Conservation (phyloP, 2,888 invertebrate genomes). For the Lysandra coridon region DNA sequence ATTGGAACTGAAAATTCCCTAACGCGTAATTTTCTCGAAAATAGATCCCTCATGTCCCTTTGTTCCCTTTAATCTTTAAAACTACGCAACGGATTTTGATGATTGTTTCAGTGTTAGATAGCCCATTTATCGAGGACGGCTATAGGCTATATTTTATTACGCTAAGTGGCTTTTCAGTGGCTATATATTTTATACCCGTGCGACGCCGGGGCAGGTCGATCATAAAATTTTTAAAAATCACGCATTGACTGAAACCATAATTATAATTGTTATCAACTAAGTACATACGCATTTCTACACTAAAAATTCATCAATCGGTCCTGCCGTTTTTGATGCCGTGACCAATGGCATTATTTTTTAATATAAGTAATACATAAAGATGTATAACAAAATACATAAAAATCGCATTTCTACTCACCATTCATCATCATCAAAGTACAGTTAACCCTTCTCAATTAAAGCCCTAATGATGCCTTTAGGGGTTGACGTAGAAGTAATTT, state of each 20-base stretch:
- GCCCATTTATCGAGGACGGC: too few relatives aligned
- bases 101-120: too few relatives aligned
- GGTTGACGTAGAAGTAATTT: conserved; percentile 58
- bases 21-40: too few relatives aligned
- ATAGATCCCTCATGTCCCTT: too few relatives aligned
- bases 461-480: conserved; percentile 23
- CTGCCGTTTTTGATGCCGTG: background rate
- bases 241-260: background rate
- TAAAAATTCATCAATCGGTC: background rate
- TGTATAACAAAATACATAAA: background rate
- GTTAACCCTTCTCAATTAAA: conserved; percentile 20
- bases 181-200: too few relatives aligned
- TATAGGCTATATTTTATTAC: too few relatives aligned
- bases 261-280: background rate
- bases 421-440: conserved; percentile 22
- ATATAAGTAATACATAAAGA: background rate
- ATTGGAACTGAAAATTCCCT: too few relatives aligned
- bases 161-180: too few relatives aligned
- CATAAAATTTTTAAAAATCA: background rate
- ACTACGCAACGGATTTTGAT: too few relatives aligned
- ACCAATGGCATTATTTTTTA: background rate
- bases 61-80: too few relatives aligned
- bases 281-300: too few relatives aligned
- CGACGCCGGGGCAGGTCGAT: too few relatives aligned
- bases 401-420: background rate